Evolutionary conservation across 2,888 invertebrate species (phyloP).

Genomic region (Chrysodeixis includens): DNA sequence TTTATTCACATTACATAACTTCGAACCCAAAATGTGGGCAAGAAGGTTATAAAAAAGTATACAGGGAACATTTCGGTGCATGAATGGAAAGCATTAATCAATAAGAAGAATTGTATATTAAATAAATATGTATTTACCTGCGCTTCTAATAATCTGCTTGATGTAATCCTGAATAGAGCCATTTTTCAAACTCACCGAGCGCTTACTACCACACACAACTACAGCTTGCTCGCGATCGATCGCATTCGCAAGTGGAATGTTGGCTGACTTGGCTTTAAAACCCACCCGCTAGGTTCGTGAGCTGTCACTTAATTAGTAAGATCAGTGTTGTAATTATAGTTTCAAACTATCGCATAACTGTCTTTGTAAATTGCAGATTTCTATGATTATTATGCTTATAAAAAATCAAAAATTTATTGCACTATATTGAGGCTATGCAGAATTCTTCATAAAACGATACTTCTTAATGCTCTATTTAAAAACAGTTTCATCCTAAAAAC

Average conservation of each 20-base stretch:
- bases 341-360: background rate
- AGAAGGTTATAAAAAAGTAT: conserved; percentile 69
- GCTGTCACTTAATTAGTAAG: conserved; percentile 11
- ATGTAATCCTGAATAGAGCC: conserved; percentile 91
- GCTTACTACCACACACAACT: conserved; percentile 75
- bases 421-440: too few species aligned
- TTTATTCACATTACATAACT: conserved; percentile 78
- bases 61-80: conserved; percentile 13
- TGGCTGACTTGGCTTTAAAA: conserved; percentile 37
- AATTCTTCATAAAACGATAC: too few species aligned
- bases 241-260: conserved; percentile 72
- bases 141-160: conserved; percentile 90
- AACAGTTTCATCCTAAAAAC: too few species aligned
- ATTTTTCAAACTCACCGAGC: conserved; percentile 85
- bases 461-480: too few species aligned
- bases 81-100: conserved; percentile 2
- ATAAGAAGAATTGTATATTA: conserved; percentile 13
- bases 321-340: background rate
- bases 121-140: conserved; percentile 83
- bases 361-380: background rate
- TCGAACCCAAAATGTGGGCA: conserved; percentile 67
- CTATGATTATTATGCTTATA: too few species aligned
- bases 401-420: too few species aligned
- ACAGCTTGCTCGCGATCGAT: conserved; percentile 76
- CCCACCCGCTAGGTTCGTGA: background rate